Percentiles rank a stretch among this genome's conserved stretches.
Conservation (phyloP, 1,140 invertebrate genomes). For the Latrodectus geometricus region DNA sequence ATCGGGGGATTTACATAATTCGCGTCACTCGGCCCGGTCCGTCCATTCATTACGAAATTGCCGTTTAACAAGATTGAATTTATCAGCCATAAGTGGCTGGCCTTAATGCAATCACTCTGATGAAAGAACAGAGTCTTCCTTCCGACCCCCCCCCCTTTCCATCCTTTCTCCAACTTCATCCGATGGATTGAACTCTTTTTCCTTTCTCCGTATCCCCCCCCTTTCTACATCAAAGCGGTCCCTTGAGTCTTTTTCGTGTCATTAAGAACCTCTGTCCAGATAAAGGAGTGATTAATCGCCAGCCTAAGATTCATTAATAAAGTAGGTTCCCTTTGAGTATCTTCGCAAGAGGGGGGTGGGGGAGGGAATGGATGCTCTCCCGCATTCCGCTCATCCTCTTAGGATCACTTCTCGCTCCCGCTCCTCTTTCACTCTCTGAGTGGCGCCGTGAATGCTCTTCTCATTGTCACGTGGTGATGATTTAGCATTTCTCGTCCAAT, state of each 20-base stretch:
- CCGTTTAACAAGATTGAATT: constrained; percentile 64
- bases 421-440: neutral
- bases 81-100: constrained; percentile 62
- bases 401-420: constrained; percentile 46
- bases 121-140: constrained; percentile 56
- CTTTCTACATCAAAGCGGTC: constrained; percentile 58
- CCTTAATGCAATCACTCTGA: constrained; percentile 62
- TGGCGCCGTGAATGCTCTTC: constrained; percentile 13
- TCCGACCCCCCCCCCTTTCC: constrained; percentile 1
- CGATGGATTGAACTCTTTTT: constrained; percentile 23
- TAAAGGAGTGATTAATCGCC: constrained; percentile 62
- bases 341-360: constrained; percentile 17
- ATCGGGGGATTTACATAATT: constrained; percentile 63
- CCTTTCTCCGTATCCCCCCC: neutral
- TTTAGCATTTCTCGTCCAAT: constrained; percentile 61
- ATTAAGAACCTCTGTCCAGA: constrained; percentile 59
- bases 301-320: constrained; percentile 59
- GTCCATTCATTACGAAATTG: constrained; percentile 63
- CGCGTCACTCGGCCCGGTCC: constrained; percentile 31
- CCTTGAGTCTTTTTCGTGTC: constrained; percentile 60
- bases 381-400: constrained; percentile 10
- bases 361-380: constrained; percentile 8
- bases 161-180: constrained; percentile 13
- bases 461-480: constrained; percentile 61
- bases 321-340: constrained; percentile 50